Base-by-base conservation (phyloP, 2,797 vertebrate genomes). In the Tinamus major region DNA sequence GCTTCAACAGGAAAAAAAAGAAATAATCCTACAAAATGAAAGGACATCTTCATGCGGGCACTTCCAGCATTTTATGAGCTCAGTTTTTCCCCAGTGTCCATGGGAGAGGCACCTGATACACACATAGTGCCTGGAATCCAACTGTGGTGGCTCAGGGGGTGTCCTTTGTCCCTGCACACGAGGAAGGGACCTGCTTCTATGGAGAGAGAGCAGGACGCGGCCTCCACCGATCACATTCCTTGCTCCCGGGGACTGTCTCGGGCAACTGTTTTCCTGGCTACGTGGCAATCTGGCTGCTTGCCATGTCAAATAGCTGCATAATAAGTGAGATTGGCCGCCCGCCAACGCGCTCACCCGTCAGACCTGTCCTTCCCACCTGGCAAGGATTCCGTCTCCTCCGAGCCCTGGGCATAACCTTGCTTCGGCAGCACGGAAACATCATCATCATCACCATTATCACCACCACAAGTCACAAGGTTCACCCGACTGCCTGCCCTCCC, bases 271-370 rank as follows among this genome's bases (percentile, higher is more conserved):
- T 84, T 86, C 62, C 63, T 83, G 84, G 64, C 2, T 42, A 76
- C 19, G 4, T 62, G 59, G 75, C 82, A 93, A 48, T 39, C 13
- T 93, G 87, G 93, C 92, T 77, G 65, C 35, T 18, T 91, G 69
- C 85, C 79, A 70, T 44, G 82, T 87, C 62, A 86, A 87, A 89
- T 59, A 88, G 72, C 87, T 94, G 41, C 48, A 80, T 86, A 88
- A 88, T 41, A 90, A 89, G 67, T 11, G 1, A 48, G 85, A 68
- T n/a, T 31, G 41, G 44, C 1, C 79, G 58, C 33, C 53, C 90
- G 89, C 80, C 80, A 92, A 71, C 86, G 44, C 35, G 56, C 49
- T 94, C 1, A n/a, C 81, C 62, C 64, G 75, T 49, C 87, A 88
- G 71, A 94, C 85, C 76, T 71, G 85, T 70, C 79, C 90, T 81